Evolutionary conservation across 2,113 vertebrate genomes (phyloP), one percentile per base, ranked within the genome.

Genomic region (Ascaphus truei): DNA sequence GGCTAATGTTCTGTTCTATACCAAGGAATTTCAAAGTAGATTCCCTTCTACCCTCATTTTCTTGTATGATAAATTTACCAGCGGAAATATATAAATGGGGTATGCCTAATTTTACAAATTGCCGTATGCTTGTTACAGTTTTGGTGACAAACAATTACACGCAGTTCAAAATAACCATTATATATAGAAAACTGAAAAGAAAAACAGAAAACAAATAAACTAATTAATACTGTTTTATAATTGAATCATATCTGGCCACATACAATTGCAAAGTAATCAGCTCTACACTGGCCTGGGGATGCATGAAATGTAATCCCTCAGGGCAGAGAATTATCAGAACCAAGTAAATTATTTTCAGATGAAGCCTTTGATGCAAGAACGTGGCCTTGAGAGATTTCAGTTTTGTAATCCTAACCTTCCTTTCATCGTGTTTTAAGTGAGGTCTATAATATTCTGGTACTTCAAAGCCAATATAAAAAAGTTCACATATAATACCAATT

Each of bases 371-470:
- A 80, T 84, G 76, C 68, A 75, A 67, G 29, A 62, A 12, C 74
- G 71, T 75, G 59, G 59, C 53, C 75, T 79, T 75, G 33, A 64
- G 62, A 77, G 57, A 77, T 76, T 80, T 78, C 47, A 76, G 4
- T 83, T 82, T 81, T 80, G 52, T 74, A 76, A 74, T 68, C 47
- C 12, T 75, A 78, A 60, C 73, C 64, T 77, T 77, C 72, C 77
- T 83, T 86, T 87, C 59, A 80, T 82, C 76, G 72, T 77, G 37
- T 75, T 78, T 65, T 78, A 80, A 81, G 45, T 81, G 65, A 77
- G 73, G 59, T 65, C 57, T 79, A 4, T 72, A 80, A 74, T 79
- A 79, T 66, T 66, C 37, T 79, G 50, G 29, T 76, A 76, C 50
- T 76, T 77, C 74, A 84, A 75, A 84, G 72, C 58, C 47, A 77